Evolutionary conservation across 2,797 vertebrate genomes (phyloP).

Genomic region (Typhlichthys subterraneus): DNA sequence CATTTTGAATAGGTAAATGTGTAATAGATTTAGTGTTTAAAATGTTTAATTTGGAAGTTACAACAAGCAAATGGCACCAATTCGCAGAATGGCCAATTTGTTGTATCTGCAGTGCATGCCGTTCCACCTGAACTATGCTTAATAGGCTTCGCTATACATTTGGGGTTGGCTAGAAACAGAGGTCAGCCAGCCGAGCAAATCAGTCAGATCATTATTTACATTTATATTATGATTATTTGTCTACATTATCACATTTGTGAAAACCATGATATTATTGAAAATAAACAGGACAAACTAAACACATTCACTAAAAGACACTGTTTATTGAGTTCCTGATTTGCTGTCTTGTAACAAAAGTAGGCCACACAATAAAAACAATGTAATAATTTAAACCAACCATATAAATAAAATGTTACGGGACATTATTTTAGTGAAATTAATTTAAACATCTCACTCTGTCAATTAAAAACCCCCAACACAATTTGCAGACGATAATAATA

Average conservation of each 20-base stretch:
- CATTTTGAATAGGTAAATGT: too few species aligned
- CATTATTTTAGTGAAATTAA: conserved; percentile 21
- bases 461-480: neutral
- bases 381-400: conserved; percentile 73
- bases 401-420: conserved; percentile 59
- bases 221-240: too few species aligned
- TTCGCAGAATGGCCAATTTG: too few species aligned
- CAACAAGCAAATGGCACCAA: too few species aligned
- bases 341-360: conserved; percentile 24
- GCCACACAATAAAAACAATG: conserved; percentile 40
- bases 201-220: too few species aligned
- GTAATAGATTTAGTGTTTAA: too few species aligned
- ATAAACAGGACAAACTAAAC: neutral
- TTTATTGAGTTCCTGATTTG: conserved; percentile 64
- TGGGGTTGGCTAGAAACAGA: neutral
- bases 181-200: too few species aligned
- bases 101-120: too few species aligned
- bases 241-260: too few species aligned
- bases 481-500: neutral
- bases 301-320: conserved; percentile 47
- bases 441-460: neutral
- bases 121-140: too few species aligned
- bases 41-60: too few species aligned
- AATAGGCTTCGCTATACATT: too few species aligned
- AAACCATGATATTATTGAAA: neutral